phyloP scores from a whole-genome alignment of 2,797 vertebrate genomes.

The Gallirallus australis region DNA sequence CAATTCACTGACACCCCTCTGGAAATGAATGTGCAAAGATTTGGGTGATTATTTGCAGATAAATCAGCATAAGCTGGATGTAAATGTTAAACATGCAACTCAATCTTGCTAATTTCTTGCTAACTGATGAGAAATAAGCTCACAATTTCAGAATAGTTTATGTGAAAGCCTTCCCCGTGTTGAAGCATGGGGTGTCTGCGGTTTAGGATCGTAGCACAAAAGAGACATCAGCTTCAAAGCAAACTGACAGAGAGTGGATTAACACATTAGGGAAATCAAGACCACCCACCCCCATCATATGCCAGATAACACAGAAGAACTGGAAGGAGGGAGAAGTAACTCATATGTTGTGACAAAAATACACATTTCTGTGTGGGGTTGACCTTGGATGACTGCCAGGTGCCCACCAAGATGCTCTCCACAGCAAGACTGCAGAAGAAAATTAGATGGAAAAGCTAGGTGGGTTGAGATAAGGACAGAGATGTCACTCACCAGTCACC shows the following conservation, averaged over 20 bases:
- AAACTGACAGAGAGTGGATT: neutral
- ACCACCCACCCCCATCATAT: neutral
- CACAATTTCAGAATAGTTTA: neutral
- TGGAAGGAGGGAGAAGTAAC: neutral
- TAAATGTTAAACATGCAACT: neutral
- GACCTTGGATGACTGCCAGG: neutral
- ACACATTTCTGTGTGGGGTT: neutral
- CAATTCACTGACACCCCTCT: neutral
- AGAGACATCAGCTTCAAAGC: neutral
- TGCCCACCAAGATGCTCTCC: neutral
- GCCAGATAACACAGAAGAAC: neutral
- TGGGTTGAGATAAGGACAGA: neutral
- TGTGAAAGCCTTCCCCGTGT: neutral
- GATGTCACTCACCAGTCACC: rapidly evolving
- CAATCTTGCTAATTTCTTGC: neutral
- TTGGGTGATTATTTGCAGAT: neutral
- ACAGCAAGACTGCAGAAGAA: neutral
- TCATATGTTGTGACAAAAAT: neutral
- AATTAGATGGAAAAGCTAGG: neutral
- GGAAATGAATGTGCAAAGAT: neutral
- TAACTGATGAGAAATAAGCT: neutral
- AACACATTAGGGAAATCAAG: neutral
- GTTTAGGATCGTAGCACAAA: neutral
- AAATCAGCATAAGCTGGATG: neutral
- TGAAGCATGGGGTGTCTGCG: neutral